Evolutionary conservation across 2,797 vertebrate species (phyloP), one percentile per base, ranked within the genome.

Genomic region (Lepilemur ruficaudatus): DNA sequence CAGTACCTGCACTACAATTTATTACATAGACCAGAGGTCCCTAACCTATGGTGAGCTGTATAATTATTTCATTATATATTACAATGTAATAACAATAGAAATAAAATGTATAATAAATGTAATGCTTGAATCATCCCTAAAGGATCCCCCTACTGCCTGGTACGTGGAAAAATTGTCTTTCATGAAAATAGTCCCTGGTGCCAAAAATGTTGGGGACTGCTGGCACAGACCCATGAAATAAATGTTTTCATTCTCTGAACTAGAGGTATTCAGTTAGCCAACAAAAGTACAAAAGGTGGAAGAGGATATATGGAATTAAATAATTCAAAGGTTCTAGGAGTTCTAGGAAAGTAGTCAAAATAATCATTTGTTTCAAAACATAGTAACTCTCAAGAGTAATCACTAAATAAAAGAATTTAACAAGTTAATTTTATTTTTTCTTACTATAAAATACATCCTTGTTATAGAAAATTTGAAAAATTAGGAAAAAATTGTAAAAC

Each of bases 391-490:
- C 38, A 91, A 94, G 12, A 93, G 10, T 69, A 78, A 63, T 28
- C n/a, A 57, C 46, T 50, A 41, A 55, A 72, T 46, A 52, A 86
- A 48, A 81, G 20, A 83, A n/a, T 75, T 84, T 41, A 88, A 50
- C 5, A 89, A 83, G 61, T 83, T 73, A 85, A 75, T 72, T 92
- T 43, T 50, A 55, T 72, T 59, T 81, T 11, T 81, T 92, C 69
- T 78, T 72, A 38, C 23, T 92, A 61, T 70, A 87, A 97, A 94
- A 91, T 59, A 81, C 5, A 86, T 30, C 7, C 7, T 93, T 59
- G 38, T 32, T 72, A 12, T 25, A 84, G 35, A 95, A 94, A 95
- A 78, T 88, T 30, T 73, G 52, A 57, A 81, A 96, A 93, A 85
- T 80, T 83, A 73, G 94, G 17, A 57, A 69, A 84, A 91, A 52